Base-by-base conservation (phyloP, 2,113 vertebrate species). In the Lutjanus erythropterus region DNA sequence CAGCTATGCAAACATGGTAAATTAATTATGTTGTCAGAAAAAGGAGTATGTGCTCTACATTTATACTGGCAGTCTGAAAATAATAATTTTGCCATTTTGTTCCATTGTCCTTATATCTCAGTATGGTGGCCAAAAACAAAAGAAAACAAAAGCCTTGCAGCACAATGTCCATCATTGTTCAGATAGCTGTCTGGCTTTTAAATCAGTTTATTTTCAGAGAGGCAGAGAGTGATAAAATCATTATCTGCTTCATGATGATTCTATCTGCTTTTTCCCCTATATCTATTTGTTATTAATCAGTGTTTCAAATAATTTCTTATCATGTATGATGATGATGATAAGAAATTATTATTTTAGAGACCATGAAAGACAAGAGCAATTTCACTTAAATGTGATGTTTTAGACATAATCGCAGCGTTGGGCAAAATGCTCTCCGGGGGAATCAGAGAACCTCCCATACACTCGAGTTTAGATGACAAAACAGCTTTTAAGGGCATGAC, bases 241-340 rank as follows among this genome's bases (percentile, higher is more conserved):
- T 75, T 79, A 72, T 69, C 65, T 52, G 19, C 49, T 23, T n/a
- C 23, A 1, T 27, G 21, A 15, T 80, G 16, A 82, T 66, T 70
- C 12, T 50, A 31, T 70, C 42, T 29, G 19, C 3, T 71, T 27
- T 80, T 49, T 39, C 10, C 16, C 23, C 46, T 25, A n/a, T 23
- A 49, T 81, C 56, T 74, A 11, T 35, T 41, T 37, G 9, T 9
- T 23, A 6, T 59, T 11, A 49, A 46, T 71, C 58, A 47, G 5
- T 68, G 23, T 42, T 42, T 53, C 21, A 42, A 35, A 50, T 76
- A 1, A 50, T 73, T 56, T 59, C 16, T 68, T 55, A 82, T 68
- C 47, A 31, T 50, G 55, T 12, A 1, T 27, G 19, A 61, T 8
- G 9, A 9, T n/a, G n/a, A 25, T 6, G 10, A 52, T 50, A 50